phyloP scores from a whole-genome alignment of 2,888 invertebrate genomes.

The Diarsia brunnea region DNA sequence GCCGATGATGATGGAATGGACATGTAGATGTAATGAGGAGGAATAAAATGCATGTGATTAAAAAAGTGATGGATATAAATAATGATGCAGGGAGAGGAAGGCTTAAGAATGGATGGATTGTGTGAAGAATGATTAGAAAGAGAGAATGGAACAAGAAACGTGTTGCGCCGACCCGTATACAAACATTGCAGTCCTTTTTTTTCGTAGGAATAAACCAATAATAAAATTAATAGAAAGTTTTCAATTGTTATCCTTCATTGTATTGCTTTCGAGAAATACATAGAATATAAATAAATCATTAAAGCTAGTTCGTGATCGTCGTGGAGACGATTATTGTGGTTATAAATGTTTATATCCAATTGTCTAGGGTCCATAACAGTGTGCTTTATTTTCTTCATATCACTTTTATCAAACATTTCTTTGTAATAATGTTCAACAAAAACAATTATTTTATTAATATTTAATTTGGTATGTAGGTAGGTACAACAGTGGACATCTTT shows the following conservation, averaged over 20 bases:
- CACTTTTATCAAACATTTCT: slow-evolving; percentile 15
- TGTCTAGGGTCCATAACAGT: slow-evolving; percentile 48
- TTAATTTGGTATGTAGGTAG: too few relatives aligned
- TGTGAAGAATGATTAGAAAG: too few relatives aligned
- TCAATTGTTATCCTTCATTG: slow-evolving; percentile 38
- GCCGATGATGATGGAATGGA: too few relatives aligned
- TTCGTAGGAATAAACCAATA: slow-evolving; percentile 16
- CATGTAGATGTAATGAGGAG: too few relatives aligned
- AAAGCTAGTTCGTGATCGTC: slow-evolving; percentile 50
- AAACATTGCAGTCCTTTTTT: slow-evolving; percentile 1
- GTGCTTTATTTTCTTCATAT: slow-evolving; percentile 29
- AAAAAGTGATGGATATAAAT: too few relatives aligned
- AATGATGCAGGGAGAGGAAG: too few relatives aligned
- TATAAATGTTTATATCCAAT: slow-evolving; percentile 56
- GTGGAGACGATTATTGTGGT: slow-evolving; percentile 35
- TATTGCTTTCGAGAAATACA: slow-evolving; percentile 48
- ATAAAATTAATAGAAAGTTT: slow-evolving; percentile 20
- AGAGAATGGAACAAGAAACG: too few relatives aligned
- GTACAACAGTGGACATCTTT: too few relatives aligned
- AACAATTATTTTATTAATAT: background rate
- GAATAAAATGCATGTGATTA: too few relatives aligned
- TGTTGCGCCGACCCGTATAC: too few relatives aligned
- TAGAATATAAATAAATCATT: slow-evolving; percentile 51
- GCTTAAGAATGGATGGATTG: too few relatives aligned
- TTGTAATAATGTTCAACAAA: background rate